Conservation (phyloP, 2,113 vertebrate species). For the Cavia porcellus region DNA sequence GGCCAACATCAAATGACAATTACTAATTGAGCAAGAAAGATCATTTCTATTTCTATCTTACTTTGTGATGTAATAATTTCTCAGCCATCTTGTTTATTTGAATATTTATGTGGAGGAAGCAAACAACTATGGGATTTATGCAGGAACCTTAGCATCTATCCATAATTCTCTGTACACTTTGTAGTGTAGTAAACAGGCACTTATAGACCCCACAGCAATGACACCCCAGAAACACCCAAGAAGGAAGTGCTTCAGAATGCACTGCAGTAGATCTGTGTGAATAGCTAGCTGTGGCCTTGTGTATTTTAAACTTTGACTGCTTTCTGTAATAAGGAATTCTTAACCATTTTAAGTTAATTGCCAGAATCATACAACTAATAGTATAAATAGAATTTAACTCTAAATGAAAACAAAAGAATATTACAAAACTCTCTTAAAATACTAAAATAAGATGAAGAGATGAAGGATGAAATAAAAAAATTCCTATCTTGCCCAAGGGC, state of each 20-base stretch:
- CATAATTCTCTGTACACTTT: background rate
- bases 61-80: slow-evolving; percentile 63
- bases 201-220: background rate
- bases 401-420: slow-evolving; percentile 56
- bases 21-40: slow-evolving; percentile 67
- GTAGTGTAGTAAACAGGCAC: background rate
- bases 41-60: slow-evolving; percentile 46
- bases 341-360: background rate
- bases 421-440: slow-evolving; percentile 24
- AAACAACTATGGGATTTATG: slow-evolving; percentile 45
- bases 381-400: slow-evolving; percentile 40
- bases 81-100: slow-evolving; percentile 61
- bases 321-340: background rate
- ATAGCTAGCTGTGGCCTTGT: background rate
- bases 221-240: background rate
- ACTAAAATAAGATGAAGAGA: background rate
- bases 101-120: slow-evolving; percentile 63
- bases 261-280: background rate
- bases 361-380: background rate
- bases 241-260: background rate
- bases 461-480: background rate
- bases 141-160: slow-evolving; percentile 10
- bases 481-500: background rate
- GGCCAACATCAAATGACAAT: slow-evolving; percentile 31
- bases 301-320: background rate